phyloP scores from a whole-genome alignment of 1,140 invertebrate genomes.

The Globodera rostochiensis region DNA sequence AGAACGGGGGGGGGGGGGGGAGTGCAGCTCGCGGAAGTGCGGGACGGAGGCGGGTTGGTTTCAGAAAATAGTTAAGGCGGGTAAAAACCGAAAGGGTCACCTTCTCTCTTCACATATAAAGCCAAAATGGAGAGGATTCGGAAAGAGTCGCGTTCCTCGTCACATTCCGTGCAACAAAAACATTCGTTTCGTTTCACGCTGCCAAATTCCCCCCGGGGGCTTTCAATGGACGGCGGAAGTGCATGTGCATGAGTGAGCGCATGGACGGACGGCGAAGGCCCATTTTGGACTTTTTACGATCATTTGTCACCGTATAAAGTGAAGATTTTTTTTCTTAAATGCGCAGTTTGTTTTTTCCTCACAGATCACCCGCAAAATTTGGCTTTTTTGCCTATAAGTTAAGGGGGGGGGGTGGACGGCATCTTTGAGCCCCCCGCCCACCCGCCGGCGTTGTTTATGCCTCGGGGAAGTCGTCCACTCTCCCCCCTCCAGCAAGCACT shows the following conservation, averaged over 20 bases:
- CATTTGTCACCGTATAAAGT: not conserved
- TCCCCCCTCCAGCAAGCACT: not conserved
- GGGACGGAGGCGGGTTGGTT: too few relatives aligned
- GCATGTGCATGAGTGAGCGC: not conserved
- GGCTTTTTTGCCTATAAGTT: not conserved
- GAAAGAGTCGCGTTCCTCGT: not conserved
- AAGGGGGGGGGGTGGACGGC: too few relatives aligned
- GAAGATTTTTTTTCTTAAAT: not conserved
- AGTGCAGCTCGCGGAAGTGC: too few relatives aligned
- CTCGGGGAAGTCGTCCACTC: not conserved
- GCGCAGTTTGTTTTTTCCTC: not conserved
- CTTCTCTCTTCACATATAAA: too few relatives aligned
- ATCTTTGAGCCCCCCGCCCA: too few relatives aligned
- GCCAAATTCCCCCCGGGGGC: too few relatives aligned
- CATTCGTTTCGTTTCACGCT: not conserved
- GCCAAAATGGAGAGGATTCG: too few relatives aligned
- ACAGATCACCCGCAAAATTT: not conserved
- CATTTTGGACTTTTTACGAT: not conserved
- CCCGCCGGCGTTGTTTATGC: not conserved
- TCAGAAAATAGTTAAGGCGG: too few relatives aligned
- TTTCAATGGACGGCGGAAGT: not conserved
- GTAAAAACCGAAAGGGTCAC: too few relatives aligned
- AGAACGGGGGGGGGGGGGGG: too few relatives aligned
- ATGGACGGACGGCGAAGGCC: too few relatives aligned
- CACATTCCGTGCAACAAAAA: not conserved